Evolutionary conservation across 2,888 invertebrate genomes (phyloP), one percentile per base, ranked within the genome.

Genomic region (Cistogaster globosa): DNA sequence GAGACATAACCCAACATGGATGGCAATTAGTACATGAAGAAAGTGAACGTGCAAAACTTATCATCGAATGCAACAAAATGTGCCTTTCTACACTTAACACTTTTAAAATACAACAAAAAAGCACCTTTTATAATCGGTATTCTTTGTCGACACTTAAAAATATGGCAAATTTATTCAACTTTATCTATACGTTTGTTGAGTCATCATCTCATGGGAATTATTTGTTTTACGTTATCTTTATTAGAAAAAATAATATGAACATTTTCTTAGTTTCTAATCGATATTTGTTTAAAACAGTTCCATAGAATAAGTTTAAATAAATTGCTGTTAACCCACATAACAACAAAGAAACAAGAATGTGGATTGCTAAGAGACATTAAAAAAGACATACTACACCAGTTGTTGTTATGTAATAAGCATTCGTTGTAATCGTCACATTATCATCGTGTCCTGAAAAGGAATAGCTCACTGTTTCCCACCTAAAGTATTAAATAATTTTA

Each of bases 191-290:
- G 36, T 22, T 12, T 32, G 55, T 67, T 36, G 9, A 51, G 12
- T 48, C 9, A 48, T 20, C 32, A 58, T 58, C 16, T 18, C 26
- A 45, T 20, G 45, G 20, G 18, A 20, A 22, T 14, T 42, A 26
- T 26, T 26, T 26, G 26, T 26, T 26, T 26, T 26, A 4, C 26
- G 26, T 26, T 26, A 12, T 12, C 42, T 42, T 42, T 11, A 32
- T 57, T 42, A 20, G n/a, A 32, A 48, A 11, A 42, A 76, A 65
- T 20, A n/a, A 55, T 42, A 58, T 65, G 14, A 60, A 58, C 20
- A 72, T 58, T 65, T 72, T 79, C 20, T 38, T 63, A 69, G 57
- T 62, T 26, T 81, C 42, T 22, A 76, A 67, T 76, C 82, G 69
- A 77, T 82, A 58, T 45, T 38, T 20, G 58, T 53, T 60, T 26